Conservation (phyloP, 2,888 invertebrate species). For the Volucella zonaria region DNA sequence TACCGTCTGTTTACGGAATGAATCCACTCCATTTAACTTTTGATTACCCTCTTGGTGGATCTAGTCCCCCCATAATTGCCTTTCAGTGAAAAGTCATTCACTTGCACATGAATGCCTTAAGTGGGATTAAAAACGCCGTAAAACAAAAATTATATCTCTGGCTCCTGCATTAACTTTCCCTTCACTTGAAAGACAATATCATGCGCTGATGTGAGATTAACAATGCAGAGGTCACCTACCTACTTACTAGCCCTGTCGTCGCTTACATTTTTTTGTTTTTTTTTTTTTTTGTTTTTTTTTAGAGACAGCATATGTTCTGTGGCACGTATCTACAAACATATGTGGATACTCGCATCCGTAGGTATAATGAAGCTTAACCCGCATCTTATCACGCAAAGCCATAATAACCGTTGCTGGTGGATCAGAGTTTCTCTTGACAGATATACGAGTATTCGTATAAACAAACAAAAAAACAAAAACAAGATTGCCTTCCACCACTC, state of each 20-base stretch:
- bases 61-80: constrained; percentile 15
- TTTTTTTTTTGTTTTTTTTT: too few relatives aligned
- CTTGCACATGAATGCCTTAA: neutral
- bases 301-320: neutral
- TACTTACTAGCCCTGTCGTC: neutral
- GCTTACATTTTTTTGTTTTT: constrained; percentile 8
- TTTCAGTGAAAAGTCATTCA: neutral
- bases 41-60: neutral
- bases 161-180: constrained; percentile 9
- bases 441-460: neutral
- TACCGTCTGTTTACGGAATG: neutral
- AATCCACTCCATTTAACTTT: neutral
- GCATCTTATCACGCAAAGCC: constrained; percentile 13
- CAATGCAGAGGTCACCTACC: constrained; percentile 23
- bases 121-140: constrained; percentile 3
- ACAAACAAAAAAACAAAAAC: too few relatives aligned
- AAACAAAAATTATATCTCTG: constrained; percentile 9
- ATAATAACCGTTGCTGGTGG: constrained; percentile 15
- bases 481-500: neutral
- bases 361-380: neutral
- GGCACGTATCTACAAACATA: neutral
- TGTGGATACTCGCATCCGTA: too few relatives aligned
- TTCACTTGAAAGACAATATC: constrained; percentile 1
- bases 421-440: constrained; percentile 21
- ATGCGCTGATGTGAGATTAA: too few relatives aligned